Percentiles rank a stretch among this genome's conserved stretches.
Conservation (phyloP, 64 coral and sea anemone genomes). For the Acropora yongei region DNA sequence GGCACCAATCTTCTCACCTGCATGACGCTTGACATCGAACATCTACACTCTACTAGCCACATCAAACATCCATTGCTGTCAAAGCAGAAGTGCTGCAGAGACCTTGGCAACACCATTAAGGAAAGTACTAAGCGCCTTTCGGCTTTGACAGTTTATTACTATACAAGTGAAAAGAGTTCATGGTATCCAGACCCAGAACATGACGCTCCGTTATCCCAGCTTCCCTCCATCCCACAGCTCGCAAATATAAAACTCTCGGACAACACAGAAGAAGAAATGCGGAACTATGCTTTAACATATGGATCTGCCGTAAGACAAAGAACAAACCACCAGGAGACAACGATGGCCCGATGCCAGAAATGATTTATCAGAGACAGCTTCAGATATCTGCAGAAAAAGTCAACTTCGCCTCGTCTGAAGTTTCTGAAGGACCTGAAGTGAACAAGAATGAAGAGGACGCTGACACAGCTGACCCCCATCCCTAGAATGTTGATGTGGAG, state of each 20-base stretch:
- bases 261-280: conserved; percentile 54
- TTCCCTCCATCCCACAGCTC: conserved; percentile 31
- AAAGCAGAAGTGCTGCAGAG: neutral
- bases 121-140: too few relatives aligned
- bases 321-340: conserved; percentile 7
- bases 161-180: conserved; percentile 45
- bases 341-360: conserved; percentile 58
- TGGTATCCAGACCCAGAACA: conserved; percentile 68
- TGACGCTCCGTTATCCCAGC: conserved; percentile 15
- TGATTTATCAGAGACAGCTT: conserved; percentile 52
- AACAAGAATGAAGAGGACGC: neutral
- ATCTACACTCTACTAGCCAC: conserved; percentile 33
- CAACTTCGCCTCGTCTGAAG: neutral
- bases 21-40: conserved; percentile 7
- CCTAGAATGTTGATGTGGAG: neutral
- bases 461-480: neutral
- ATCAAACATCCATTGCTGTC: conserved; percentile 16
- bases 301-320: conserved; percentile 58
- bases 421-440: neutral
- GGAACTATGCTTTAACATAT: conserved; percentile 35
- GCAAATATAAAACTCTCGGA: conserved; percentile 7
- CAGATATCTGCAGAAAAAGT: conserved; percentile 10
- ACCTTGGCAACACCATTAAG: conserved; percentile 39
- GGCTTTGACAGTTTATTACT: neutral
- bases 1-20: conserved; percentile 34